These are phyloP conservation scores for Leptobrachium ailaonicum DNA, from an alignment of 2,113 vertebrate genomes.

Conservation along the genomic window DNA sequence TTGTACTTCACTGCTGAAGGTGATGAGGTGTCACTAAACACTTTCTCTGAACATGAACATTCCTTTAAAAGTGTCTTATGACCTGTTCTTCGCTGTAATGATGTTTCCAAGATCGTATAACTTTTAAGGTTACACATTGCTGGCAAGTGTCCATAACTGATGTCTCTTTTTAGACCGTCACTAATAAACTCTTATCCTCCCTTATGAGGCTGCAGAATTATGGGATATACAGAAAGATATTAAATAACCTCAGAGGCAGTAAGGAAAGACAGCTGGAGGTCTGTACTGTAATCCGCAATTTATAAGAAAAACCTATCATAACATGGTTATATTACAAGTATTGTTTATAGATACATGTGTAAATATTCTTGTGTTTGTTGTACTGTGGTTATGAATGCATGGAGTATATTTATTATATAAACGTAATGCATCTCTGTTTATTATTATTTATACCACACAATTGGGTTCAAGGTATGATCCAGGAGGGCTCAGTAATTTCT, in stretches of 20 bases:
- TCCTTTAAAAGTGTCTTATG: slow-evolving; percentile 3
- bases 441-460: too few species aligned
- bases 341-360: too few species aligned
- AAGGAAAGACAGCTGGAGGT: slow-evolving; percentile 31
- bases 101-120: slow-evolving; percentile 6
- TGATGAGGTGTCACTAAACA: slow-evolving; percentile 33
- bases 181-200: neutral
- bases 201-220: slow-evolving; percentile 1
- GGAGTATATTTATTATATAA: too few species aligned
- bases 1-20: neutral
- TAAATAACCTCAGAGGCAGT: slow-evolving; percentile 17
- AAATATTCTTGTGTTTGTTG: too few species aligned
- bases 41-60: slow-evolving; percentile 21
- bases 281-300: slow-evolving; percentile 23
- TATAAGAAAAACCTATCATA: too few species aligned
- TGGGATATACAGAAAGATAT: slow-evolving; percentile 27
- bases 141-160: neutral
- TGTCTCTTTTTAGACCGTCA: slow-evolving; percentile 12
- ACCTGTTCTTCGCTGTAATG: neutral
- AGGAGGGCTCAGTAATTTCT: too few species aligned
- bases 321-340: too few species aligned
- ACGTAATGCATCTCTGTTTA: too few species aligned
- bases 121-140: slow-evolving; percentile 16
- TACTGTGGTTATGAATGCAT: too few species aligned
- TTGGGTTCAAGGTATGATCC: too few species aligned